phyloP scores from a whole-genome alignment of 2,113 vertebrate species.

The Larimichthys polyactis region DNA sequence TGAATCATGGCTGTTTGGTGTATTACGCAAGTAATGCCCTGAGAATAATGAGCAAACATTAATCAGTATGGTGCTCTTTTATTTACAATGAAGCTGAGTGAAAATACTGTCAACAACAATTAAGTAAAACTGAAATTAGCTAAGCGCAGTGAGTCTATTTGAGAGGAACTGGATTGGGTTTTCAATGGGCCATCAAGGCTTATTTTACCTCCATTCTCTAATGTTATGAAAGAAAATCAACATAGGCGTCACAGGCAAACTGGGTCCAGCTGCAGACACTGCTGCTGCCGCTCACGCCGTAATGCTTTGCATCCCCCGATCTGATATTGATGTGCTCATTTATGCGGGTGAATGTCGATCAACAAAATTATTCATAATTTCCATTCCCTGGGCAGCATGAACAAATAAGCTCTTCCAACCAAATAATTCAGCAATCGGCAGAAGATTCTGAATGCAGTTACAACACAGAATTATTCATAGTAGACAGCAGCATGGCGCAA shows the following conservation, averaged over 20 bases:
- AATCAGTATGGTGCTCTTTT: conserved; percentile 26
- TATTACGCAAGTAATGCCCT: not conserved
- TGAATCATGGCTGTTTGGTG: not conserved
- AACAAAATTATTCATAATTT: conserved; percentile 65
- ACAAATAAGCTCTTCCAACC: conserved; percentile 66
- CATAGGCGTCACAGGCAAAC: not conserved
- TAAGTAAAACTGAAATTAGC: conserved; percentile 25
- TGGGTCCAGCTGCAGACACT: not conserved
- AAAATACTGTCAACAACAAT: conserved; percentile 48
- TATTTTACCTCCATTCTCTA: conserved; percentile 5
- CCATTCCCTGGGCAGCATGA: conserved; percentile 47
- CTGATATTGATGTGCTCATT: conserved; percentile 53
- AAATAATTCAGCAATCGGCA: conserved; percentile 65
- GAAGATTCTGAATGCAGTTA: conserved; percentile 51
- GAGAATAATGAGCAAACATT: conserved; percentile 32
- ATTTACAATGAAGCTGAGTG: conserved; percentile 25
- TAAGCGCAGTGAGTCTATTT: conserved; percentile 6
- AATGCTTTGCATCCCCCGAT: conserved; percentile 17
- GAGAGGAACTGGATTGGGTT: conserved; percentile 19
- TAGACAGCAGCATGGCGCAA: conserved; percentile 45
- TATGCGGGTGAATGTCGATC: conserved; percentile 56
- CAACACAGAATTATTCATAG: conserved; percentile 69
- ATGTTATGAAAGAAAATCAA: conserved; percentile 19
- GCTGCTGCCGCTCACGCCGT: not conserved
- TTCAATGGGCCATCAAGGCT: conserved; percentile 18